phyloP scores from a whole-genome alignment of 2,113 vertebrate genomes.

The Poecile atricapillus region DNA sequence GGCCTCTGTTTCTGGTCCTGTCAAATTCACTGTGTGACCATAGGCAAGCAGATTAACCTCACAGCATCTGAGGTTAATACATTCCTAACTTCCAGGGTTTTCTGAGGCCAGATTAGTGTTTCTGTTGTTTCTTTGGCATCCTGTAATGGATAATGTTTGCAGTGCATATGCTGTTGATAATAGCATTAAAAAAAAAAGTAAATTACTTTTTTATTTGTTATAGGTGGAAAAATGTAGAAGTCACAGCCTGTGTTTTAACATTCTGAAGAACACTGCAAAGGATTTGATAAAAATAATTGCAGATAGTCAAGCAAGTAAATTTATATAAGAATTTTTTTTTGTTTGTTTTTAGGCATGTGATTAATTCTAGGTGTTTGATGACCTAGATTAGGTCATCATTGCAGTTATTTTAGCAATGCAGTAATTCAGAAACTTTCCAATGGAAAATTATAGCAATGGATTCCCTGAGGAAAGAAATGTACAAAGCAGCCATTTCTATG shows the following conservation, averaged over 20 bases:
- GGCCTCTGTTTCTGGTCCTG: background rate
- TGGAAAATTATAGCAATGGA: constrained; percentile 13
- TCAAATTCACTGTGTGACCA: background rate
- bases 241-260: background rate
- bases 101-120: background rate
- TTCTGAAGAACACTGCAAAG: background rate
- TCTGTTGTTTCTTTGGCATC: background rate
- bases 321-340: background rate
- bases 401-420: background rate
- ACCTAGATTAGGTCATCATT: background rate
- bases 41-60: background rate
- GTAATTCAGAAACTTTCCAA: background rate
- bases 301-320: background rate
- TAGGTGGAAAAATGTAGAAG: background rate
- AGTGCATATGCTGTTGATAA: background rate
- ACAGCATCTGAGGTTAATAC: background rate
- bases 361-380: background rate
- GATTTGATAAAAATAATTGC: background rate
- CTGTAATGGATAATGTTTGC: background rate
- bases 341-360: background rate
- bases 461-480: background rate
- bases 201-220: background rate
- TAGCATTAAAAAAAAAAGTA: background rate
- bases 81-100: background rate
- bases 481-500: constrained; percentile 13